phyloP scores from a whole-genome alignment of 2,113 vertebrate species.

The Sander vitreus region DNA sequence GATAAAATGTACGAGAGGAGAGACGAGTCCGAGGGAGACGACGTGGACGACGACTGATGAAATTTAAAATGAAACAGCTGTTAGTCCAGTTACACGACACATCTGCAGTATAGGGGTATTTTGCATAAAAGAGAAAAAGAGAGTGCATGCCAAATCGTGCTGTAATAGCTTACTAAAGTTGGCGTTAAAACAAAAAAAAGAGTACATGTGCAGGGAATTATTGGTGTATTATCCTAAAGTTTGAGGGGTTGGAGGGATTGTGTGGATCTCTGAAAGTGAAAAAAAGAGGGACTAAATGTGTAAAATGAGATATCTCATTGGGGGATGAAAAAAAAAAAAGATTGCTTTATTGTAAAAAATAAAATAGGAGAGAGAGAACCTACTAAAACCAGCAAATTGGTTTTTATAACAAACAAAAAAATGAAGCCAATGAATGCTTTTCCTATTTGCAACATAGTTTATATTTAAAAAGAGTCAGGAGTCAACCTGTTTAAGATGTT shows the following conservation, averaged over 20 bases:
- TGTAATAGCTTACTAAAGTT: conserved; percentile 83
- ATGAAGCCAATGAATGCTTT: conserved; percentile 57
- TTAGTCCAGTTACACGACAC: conserved; percentile 39
- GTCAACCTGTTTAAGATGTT: conserved; percentile 55
- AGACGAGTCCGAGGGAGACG: conserved; percentile 95
- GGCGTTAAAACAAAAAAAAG: conserved; percentile 60
- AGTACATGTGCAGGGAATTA: conserved; percentile 80
- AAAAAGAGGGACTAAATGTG: conserved; percentile 54
- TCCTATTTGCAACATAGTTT: conserved; percentile 63
- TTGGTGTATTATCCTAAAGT: conserved; percentile 79
- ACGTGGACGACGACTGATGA: conserved; percentile 92
- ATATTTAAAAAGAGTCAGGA: conserved; percentile 65
- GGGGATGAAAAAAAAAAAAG: conserved; percentile 32
- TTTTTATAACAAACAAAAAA: conserved; percentile 58
- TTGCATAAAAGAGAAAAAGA: conserved; percentile 60
- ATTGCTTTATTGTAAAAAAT: conserved; percentile 52
- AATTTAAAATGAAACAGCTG: conserved; percentile 12
- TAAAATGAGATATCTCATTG: conserved; percentile 60
- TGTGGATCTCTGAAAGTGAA: conserved; percentile 69
- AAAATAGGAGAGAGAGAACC: conserved; percentile 47
- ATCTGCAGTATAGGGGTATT: conserved; percentile 68
- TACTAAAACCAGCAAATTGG: conserved; percentile 78
- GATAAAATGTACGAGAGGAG: conserved; percentile 93
- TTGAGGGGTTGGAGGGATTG: conserved; percentile 68
- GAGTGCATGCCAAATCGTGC: conserved; percentile 86